phyloP scores from a whole-genome alignment of 2,113 vertebrate species.

The Thryonomys swinderianus region DNA sequence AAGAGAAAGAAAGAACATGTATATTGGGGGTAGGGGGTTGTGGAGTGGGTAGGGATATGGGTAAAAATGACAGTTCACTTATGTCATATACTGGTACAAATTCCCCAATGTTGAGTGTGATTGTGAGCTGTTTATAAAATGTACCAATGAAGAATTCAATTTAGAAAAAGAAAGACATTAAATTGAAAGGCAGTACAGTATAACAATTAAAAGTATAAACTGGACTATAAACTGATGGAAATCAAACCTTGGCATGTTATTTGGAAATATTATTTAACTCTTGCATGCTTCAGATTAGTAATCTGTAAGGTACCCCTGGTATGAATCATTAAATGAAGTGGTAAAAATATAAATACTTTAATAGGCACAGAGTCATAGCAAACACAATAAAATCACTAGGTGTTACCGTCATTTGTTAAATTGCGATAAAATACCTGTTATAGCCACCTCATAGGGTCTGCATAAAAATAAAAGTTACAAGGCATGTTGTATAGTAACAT shows the following conservation, averaged over 20 bases:
- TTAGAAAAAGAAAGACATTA: background rate
- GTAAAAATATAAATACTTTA: conserved; percentile 4
- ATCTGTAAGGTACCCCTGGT: background rate
- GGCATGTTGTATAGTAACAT: background rate
- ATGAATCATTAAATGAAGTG: background rate
- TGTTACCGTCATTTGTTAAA: background rate
- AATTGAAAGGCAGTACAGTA: background rate
- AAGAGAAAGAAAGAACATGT: too few species aligned
- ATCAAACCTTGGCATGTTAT: background rate
- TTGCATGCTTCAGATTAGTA: background rate
- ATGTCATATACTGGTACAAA: too few species aligned
- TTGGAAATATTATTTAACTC: background rate
- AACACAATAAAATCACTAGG: background rate
- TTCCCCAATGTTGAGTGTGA: too few species aligned
- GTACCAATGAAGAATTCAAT: too few species aligned
- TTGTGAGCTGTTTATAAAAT: too few species aligned
- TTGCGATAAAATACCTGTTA: background rate
- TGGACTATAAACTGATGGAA: background rate
- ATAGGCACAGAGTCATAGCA: background rate
- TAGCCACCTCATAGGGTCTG: background rate
- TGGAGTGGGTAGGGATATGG: too few species aligned
- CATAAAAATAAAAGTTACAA: conserved; percentile 23
- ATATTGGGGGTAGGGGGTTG: too few species aligned
- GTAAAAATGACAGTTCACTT: too few species aligned
- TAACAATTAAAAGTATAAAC: background rate